Conservation (phyloP, 1,140 invertebrate species). For the Hylaeus volcanicus region DNA sequence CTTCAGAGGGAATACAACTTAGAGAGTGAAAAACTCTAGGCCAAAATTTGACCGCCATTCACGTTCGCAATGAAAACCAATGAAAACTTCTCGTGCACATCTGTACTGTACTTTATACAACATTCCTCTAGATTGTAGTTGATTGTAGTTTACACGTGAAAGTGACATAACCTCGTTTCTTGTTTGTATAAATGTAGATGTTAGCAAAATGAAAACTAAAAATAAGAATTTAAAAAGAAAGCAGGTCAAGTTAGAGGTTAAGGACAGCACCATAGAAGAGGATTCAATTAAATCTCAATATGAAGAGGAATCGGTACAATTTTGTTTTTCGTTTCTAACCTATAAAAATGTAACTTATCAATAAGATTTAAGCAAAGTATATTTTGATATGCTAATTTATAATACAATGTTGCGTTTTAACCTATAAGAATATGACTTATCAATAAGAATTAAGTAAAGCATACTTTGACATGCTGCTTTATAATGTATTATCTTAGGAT, state of each 20-base stretch:
- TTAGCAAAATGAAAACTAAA: constrained; percentile 42
- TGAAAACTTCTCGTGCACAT: too few relatives aligned
- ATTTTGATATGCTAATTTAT: background rate
- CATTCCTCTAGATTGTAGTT: too few relatives aligned
- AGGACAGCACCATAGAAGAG: constrained; percentile 15
- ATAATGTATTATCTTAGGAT: constrained; percentile 64
- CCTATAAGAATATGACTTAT: background rate
- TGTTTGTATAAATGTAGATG: constrained; percentile 25
- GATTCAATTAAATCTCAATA: background rate
- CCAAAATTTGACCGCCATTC: too few relatives aligned
- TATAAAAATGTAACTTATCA: background rate
- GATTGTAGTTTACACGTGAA: constrained; percentile 4
- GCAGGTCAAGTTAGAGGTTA: background rate
- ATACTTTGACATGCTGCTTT: background rate
- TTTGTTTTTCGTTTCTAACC: constrained; percentile 1
- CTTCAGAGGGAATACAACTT: too few relatives aligned
- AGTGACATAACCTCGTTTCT: constrained; percentile 2
- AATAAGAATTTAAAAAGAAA: constrained; percentile 61
- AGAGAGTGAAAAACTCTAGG: too few relatives aligned
- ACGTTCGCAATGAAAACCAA: too few relatives aligned
- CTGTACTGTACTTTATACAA: too few relatives aligned
- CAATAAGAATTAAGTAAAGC: background rate
- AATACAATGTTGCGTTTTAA: constrained; percentile 20
- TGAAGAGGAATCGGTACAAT: constrained; percentile 33
- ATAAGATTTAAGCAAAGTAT: background rate